phyloP scores from a whole-genome alignment of 2,113 vertebrate species.

The Indri indri region DNA sequence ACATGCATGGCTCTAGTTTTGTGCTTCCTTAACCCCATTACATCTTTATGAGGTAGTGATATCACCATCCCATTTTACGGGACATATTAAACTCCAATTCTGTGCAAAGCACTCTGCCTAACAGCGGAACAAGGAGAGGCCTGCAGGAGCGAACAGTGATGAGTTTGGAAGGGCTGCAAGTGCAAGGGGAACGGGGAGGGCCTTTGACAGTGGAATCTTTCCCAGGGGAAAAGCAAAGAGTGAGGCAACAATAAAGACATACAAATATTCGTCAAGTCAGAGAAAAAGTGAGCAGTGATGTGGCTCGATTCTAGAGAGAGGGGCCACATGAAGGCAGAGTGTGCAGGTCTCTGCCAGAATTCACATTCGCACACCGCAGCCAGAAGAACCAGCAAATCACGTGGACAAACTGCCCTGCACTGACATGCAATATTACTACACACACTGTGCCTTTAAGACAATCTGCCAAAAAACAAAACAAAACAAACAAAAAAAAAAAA shows the following conservation, averaged over 20 bases:
- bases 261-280: too few relatives aligned
- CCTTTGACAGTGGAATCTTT: neutral
- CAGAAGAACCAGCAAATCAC: neutral
- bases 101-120: neutral
- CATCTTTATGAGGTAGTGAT: neutral
- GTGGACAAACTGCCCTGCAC: neutral
- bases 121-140: rapidly evolving
- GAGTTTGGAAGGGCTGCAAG: rapidly evolving
- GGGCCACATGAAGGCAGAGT: rapidly evolving
- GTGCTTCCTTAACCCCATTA: neutral
- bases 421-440: neutral
- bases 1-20: neutral
- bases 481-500: neutral
- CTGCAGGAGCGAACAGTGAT: neutral
- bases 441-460: constrained; percentile 2
- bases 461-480: neutral
- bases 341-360: neutral
- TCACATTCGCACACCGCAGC: neutral
- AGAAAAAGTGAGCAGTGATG: neutral
- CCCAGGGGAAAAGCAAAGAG: neutral
- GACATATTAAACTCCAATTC: rapidly evolving
- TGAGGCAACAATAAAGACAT: neutral
- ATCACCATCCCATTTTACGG: rapidly evolving
- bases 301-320: neutral
- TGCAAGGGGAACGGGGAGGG: rapidly evolving